These are phyloP conservation scores for Callipepla californica DNA, from an alignment of 2,113 vertebrate species.

Conservation along the genomic window DNA sequence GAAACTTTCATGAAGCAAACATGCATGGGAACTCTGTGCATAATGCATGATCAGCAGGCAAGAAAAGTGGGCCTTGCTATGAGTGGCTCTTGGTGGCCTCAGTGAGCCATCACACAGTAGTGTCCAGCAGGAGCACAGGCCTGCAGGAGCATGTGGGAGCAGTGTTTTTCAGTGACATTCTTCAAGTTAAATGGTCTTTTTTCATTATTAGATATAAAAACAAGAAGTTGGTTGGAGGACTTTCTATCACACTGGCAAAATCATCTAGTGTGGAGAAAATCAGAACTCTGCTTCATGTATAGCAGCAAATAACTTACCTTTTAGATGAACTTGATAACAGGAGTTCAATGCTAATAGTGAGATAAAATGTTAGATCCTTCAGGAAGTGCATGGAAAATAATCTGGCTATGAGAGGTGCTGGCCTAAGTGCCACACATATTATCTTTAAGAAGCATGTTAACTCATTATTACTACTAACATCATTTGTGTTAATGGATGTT, in stretches of 20 bases:
- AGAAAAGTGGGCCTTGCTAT: neutral
- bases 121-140: neutral
- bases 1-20: neutral
- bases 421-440: neutral
- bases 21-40: neutral
- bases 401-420: neutral
- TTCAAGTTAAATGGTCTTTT: neutral
- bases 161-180: accelerated
- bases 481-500: neutral
- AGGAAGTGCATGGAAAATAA: neutral
- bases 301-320: neutral
- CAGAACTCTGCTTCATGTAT: neutral
- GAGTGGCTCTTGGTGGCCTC: neutral
- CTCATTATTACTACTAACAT: neutral
- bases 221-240: neutral
- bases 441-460: neutral
- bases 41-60: neutral
- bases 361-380: neutral
- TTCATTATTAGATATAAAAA: neutral
- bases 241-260: neutral
- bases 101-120: neutral
- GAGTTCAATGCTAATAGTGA: no score
- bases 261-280: neutral
- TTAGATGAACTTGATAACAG: neutral
- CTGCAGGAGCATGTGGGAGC: neutral